Evolutionary conservation across 1,140 invertebrate genomes (phyloP).

Genomic region (Pseudomyrmex flavicornis): DNA sequence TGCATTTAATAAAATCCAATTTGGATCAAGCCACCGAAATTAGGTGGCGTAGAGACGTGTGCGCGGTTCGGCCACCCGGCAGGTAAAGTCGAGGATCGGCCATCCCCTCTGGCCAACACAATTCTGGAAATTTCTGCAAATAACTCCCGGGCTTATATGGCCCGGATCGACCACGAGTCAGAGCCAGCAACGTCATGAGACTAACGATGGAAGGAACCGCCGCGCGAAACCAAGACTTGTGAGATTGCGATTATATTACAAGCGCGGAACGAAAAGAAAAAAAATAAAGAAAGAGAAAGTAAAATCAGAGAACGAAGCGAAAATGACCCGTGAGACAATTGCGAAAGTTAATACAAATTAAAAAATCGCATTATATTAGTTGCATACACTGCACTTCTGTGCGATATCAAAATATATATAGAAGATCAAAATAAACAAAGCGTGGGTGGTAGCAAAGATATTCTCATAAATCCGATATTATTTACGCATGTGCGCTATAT

Average conservation of each 20-base stretch:
- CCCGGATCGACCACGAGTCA: constrained; percentile 45
- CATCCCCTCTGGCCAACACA: constrained; percentile 64
- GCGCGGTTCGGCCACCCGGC: constrained; percentile 53
- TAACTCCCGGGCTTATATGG: constrained; percentile 60
- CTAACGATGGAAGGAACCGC: constrained; percentile 3
- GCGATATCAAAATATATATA: constrained; percentile 2
- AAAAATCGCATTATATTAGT: background rate
- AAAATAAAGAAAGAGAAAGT: constrained; percentile 4
- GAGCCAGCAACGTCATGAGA: background rate
- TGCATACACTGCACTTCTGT: background rate
- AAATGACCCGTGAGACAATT: background rate
- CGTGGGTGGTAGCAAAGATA: background rate
- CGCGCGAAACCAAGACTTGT: constrained; percentile 17
- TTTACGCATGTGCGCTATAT: background rate
- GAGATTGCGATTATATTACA: constrained; percentile 10
- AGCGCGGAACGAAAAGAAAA: background rate
- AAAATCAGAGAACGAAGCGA: background rate
- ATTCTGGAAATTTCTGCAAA: constrained; percentile 70
- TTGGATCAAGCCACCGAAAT: constrained; percentile 66
- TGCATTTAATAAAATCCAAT: constrained; percentile 76
- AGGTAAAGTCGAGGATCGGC: constrained; percentile 35
- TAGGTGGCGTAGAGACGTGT: constrained; percentile 54
- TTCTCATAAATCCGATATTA: constrained; percentile 28
- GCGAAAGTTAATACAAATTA: background rate
- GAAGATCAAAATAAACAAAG: background rate